Evolutionary conservation across 2,888 invertebrate species (phyloP).

Genomic region (Cheilosia vulpina): DNA sequence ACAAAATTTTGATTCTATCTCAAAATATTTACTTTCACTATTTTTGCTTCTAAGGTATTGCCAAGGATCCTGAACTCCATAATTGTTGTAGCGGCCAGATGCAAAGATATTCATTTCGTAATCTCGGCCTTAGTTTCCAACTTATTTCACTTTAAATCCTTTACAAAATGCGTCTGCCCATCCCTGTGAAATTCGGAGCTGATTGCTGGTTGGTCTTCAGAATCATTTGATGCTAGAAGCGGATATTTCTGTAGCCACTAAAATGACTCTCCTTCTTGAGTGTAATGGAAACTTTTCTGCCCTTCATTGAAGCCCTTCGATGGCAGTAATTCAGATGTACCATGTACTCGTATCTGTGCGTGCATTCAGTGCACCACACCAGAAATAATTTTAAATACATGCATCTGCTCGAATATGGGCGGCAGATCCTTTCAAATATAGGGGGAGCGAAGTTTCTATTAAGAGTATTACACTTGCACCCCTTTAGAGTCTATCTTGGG

Average conservation of each 20-base stretch:
- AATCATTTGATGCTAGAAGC: background rate
- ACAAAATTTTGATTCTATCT: too few relatives aligned
- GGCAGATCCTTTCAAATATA: background rate
- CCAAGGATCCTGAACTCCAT: too few relatives aligned
- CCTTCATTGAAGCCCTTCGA: slow-evolving; percentile 17
- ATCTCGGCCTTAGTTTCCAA: background rate
- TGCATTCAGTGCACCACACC: background rate
- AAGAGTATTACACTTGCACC: background rate
- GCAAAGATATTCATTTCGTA: background rate
- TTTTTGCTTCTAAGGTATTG: too few relatives aligned
- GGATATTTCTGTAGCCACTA: background rate
- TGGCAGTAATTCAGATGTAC: slow-evolving; percentile 11
- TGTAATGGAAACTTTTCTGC: background rate
- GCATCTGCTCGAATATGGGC: background rate
- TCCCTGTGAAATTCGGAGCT: background rate
- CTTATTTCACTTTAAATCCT: background rate
- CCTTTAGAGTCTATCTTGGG: slow-evolving; percentile 11
- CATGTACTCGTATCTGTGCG: background rate
- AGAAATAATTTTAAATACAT: slow-evolving; percentile 25
- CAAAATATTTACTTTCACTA: too few relatives aligned
- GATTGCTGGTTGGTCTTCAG: background rate
- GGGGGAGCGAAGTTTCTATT: background rate
- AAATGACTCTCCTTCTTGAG: background rate
- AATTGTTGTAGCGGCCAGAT: background rate
- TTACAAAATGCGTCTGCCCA: background rate